Base-by-base conservation (phyloP, 2,797 vertebrate genomes). In the Acomys russatus region DNA sequence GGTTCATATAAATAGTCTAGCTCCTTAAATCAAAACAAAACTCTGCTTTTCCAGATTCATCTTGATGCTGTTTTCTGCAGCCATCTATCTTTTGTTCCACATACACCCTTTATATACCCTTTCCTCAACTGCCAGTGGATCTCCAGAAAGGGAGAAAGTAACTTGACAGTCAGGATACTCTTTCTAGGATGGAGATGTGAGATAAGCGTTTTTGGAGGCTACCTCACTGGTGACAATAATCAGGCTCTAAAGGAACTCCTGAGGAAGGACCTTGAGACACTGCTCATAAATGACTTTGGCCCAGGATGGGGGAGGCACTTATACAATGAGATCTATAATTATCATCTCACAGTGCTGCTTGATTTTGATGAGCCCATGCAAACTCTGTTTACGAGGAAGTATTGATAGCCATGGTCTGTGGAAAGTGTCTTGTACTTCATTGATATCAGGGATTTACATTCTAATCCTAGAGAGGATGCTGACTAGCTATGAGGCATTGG, bases 181-280 rank as follows among this genome's bases (percentile, higher is more conserved):
- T 68, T 90, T 86, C 63, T 85, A 90, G n/a, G 28, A 78, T 18
- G 3, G 93, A 17, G 56, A 77, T 92, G 25, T 44, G 88, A 28
- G 64, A 59, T 64, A 44, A 28, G 6, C 44, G 0, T 54, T 92
- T 17, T 70, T 61, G 38, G 49, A n/a, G 33, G 71, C 76, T 70
- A 80, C 15, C 12, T 63, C 79, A 63, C 64, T 76, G 35, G 56
- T 85, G 70, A 68, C 59, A 20, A 22, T 8, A 18, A 12, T 94
- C 61, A 80, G 44, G 33, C 17, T 93, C 44, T 70, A 96, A 83
- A 54, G 38, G 33, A 91, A 82, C 14, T 93, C 49, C 20, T 83
- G 68, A 78, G 30, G 8, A 54, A 87, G 76, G 77, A 0, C 63
- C 8, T 30, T 77, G 83, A 38, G 61, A 49, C 12, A 12, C 76